phyloP scores from a whole-genome alignment of 2,113 vertebrate species.

The Pyrgilauda ruficollis region DNA sequence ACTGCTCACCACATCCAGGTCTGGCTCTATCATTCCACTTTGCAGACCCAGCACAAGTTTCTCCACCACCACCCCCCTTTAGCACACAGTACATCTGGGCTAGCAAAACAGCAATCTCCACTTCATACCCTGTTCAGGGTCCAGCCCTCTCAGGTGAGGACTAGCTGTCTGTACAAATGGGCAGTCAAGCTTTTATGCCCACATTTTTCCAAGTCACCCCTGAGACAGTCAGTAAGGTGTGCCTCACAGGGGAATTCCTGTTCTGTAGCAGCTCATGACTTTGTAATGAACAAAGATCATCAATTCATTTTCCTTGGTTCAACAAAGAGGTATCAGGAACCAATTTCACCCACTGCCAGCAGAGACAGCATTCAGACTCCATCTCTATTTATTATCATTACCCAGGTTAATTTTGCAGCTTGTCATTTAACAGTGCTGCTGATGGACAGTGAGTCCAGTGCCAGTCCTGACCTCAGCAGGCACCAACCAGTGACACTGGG shows the following conservation, averaged over 20 bases:
- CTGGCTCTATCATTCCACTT: not conserved
- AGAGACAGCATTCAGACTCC: not conserved
- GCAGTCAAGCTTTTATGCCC: not conserved
- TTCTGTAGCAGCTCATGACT: not conserved
- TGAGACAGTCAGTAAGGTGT: not conserved
- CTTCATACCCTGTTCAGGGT: not conserved
- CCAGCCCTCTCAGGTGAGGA: not conserved
- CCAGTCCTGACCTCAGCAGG: accelerated
- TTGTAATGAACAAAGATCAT: not conserved
- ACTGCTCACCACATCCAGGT: not conserved
- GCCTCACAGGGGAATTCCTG: not conserved
- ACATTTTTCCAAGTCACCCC: not conserved
- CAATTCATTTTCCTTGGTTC: not conserved
- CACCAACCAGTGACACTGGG: not conserved
- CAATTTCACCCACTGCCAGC: not conserved
- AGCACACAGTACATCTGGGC: not conserved
- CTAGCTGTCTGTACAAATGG: not conserved
- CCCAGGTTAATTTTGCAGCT: not conserved
- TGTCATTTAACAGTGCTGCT: not conserved
- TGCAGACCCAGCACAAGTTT: not conserved
- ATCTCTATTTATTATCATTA: not conserved
- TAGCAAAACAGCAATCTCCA: not conserved
- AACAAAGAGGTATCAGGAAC: not conserved
- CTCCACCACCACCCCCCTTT: not conserved
- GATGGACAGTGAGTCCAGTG: not conserved